Evolutionary conservation across 2,888 invertebrate species (phyloP), one percentile per base, ranked within the genome.

Genomic region (Heliconius erato): DNA sequence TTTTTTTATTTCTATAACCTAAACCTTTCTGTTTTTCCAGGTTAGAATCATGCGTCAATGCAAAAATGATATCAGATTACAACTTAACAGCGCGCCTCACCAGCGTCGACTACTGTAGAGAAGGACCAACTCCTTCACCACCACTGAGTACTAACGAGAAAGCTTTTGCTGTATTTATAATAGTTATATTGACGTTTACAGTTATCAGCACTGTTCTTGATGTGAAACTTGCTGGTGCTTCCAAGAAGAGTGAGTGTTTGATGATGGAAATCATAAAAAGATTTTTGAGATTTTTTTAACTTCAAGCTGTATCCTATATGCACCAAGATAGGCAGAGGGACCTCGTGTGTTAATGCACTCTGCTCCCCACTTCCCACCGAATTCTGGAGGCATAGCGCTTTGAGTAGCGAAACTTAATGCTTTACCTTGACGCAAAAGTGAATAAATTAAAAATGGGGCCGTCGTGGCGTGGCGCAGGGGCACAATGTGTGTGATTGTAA

Each of bases 41-140:
- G 95, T 95, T 95, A 87, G 87, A 90, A 40, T 89, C 90, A 0
- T 95, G 95, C 82, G 93, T 95, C 84, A 94, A 94, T 89, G 91
- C 90, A 79, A 92, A 89, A 81, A 93, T 89, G 85, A 92, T 90
- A 84, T 85, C 90, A 0, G 79, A 86, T 4, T 91, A 94, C 91
- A 91, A 92, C 85, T 89, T 95, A 83, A 91, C 92, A 0, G 94
- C 95, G 68, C 90, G 89, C 0, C 91, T 94, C 76, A 89, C 87
- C 87, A 86, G 87, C 77, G 89, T 94, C 86, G 91, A 93, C 76
- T 94, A 95, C 91, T 95, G 95, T 89, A 89, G 86, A 79, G 87
- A 86, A 54, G 87, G 90, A 76, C 83, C 79, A 7, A 78, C 74
- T 9, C 82, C 77, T 23, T 82, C 59, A 3, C 79, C 83, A 11